phyloP scores from a whole-genome alignment of 2,888 invertebrate species.

The Machimus rusticus region DNA sequence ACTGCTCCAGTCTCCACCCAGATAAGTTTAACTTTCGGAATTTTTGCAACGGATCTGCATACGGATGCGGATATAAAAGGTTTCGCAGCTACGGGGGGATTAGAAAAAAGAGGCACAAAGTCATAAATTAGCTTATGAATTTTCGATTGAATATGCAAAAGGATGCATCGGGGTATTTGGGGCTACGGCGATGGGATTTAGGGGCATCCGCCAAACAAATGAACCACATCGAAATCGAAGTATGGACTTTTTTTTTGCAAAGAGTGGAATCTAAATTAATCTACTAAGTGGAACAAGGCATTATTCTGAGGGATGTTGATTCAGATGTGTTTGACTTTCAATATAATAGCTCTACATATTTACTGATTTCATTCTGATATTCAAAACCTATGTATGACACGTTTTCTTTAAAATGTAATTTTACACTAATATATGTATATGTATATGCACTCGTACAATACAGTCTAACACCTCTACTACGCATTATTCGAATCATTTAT shows the following conservation, averaged over 20 bases:
- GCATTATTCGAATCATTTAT: too few relatives aligned
- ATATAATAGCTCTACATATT: background rate
- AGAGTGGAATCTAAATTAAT: background rate
- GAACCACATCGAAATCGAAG: background rate
- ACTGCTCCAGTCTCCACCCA: constrained; percentile 10
- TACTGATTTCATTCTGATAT: background rate
- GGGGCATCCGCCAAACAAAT: background rate
- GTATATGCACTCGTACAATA: too few relatives aligned
- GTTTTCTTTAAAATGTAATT: background rate
- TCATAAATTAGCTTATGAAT: constrained; percentile 37
- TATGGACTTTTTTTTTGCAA: background rate
- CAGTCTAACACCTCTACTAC: too few relatives aligned
- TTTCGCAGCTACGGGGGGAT: background rate
- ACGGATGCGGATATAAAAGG: constrained; percentile 23
- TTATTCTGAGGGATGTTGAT: background rate
- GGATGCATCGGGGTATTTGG: background rate
- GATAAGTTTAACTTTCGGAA: constrained; percentile 19
- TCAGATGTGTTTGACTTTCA: background rate
- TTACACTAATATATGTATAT: background rate
- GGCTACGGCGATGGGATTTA: background rate
- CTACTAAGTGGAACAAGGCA: background rate
- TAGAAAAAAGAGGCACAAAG: constrained; percentile 14
- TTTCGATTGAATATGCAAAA: constrained; percentile 23
- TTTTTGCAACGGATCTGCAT: constrained; percentile 13
- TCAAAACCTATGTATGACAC: background rate